Conservation (phyloP, 1,140 invertebrate species). For the Microvelia longipes region DNA sequence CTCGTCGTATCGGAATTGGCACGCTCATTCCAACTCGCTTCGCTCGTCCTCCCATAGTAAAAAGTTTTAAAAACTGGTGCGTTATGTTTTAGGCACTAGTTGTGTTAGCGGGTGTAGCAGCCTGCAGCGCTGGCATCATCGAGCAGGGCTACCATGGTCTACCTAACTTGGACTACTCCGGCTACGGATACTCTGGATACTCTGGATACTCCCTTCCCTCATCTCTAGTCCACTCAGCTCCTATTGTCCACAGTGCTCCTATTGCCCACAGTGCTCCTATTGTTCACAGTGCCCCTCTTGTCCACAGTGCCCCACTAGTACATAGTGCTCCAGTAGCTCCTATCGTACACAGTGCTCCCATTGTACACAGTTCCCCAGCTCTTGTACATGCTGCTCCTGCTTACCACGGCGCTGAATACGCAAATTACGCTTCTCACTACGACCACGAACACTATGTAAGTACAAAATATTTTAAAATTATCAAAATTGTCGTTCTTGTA, state of each 20-base stretch:
- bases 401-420: constrained; percentile 18
- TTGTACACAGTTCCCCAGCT: not conserved
- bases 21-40: too few species aligned
- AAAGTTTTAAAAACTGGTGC: too few species aligned
- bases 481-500: too few species aligned
- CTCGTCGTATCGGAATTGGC: too few species aligned
- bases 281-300: not conserved
- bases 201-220: not conserved
- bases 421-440: constrained; percentile 23
- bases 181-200: too few species aligned
- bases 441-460: constrained; percentile 26
- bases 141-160: not conserved
- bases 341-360: constrained; percentile 7
- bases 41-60: too few species aligned
- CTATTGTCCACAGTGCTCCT: not conserved
- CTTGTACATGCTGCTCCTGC: constrained; percentile 4
- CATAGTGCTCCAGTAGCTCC: constrained; percentile 9
- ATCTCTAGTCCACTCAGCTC: constrained; percentile 4
- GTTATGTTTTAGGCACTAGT: not conserved
- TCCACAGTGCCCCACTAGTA: not conserved
- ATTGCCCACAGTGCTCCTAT: not conserved
- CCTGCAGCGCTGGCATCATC: not conserved
- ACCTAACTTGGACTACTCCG: not conserved
- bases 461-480: too few species aligned
- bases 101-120: not conserved